phyloP scores from a whole-genome alignment of 2,113 vertebrate genomes.

The Ceyx melanurus region DNA sequence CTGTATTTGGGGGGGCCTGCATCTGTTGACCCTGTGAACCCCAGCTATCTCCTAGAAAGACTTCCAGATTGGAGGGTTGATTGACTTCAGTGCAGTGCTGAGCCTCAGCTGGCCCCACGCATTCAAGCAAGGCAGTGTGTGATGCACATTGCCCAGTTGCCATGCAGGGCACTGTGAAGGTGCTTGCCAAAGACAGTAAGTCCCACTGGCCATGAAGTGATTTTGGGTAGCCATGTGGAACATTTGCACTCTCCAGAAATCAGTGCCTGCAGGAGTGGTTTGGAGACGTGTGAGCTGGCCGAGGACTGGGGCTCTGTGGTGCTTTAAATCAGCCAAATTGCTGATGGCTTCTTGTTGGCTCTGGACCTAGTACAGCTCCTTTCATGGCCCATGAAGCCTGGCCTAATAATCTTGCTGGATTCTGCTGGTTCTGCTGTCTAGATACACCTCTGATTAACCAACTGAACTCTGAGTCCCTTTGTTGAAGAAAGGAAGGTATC shows the following conservation, averaged over 20 bases:
- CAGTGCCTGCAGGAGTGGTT: accelerated
- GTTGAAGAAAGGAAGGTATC: neutral
- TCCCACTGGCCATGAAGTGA: neutral
- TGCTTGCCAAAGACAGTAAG: neutral
- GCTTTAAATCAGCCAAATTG: constrained; percentile 30
- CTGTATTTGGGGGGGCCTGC: neutral
- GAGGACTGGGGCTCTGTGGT: constrained; percentile 15
- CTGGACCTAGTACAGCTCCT: neutral
- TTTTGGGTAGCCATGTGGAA: constrained; percentile 34
- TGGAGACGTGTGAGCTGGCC: neutral
- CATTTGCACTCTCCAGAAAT: neutral
- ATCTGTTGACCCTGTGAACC: neutral
- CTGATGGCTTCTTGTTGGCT: neutral
- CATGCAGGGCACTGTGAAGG: neutral
- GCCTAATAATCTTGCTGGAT: neutral
- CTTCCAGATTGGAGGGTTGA: neutral
- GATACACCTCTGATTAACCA: neutral
- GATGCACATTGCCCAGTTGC: neutral
- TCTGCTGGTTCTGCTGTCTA: neutral
- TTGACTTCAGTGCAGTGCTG: neutral
- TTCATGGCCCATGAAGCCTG: neutral
- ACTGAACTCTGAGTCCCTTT: neutral
- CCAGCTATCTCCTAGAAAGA: neutral
- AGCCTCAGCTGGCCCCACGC: neutral
- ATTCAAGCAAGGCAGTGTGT: neutral